These are phyloP conservation scores for Orthosia gracilis DNA, from an alignment of 2,888 invertebrate genomes.

Conservation along the genomic window DNA sequence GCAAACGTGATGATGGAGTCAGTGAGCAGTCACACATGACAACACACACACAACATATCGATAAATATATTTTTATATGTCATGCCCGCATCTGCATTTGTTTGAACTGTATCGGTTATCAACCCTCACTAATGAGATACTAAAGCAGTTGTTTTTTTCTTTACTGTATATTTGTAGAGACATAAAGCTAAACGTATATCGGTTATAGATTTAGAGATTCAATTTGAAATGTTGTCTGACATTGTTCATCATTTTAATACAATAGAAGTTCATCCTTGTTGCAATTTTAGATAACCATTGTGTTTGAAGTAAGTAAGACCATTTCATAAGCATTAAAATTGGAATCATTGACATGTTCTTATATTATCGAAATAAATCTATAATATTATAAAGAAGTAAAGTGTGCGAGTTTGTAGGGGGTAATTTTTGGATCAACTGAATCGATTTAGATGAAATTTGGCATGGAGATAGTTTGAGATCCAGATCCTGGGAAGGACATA, in stretches of 20 bases:
- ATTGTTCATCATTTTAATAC: slow-evolving; percentile 19
- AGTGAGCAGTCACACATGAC: not conserved
- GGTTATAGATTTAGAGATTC: slow-evolving; percentile 1
- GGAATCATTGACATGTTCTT: not conserved
- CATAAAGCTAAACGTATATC: not conserved
- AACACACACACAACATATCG: not conserved
- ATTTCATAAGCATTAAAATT: not conserved
- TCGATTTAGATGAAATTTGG: no score
- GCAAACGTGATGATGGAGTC: not conserved
- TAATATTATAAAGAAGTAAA: no score
- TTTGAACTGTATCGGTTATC: not conserved
- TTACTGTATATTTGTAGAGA: not conserved
- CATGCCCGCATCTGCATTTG: slow-evolving; percentile 23
- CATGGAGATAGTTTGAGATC: no score
- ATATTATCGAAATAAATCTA: not conserved
- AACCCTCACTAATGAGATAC: not conserved
- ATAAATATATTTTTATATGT: not conserved
- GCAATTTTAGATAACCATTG: slow-evolving; percentile 1
- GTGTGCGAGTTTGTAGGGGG: no score
- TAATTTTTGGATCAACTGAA: no score
- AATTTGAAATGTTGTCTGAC: not conserved
- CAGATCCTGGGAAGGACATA: no score
- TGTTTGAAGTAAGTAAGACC: not conserved
- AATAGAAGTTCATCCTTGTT: slow-evolving; percentile 34
- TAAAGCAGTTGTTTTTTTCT: not conserved